Base-by-base conservation (phyloP, 2,113 vertebrate genomes). In the Marcusenius ussheri region DNA sequence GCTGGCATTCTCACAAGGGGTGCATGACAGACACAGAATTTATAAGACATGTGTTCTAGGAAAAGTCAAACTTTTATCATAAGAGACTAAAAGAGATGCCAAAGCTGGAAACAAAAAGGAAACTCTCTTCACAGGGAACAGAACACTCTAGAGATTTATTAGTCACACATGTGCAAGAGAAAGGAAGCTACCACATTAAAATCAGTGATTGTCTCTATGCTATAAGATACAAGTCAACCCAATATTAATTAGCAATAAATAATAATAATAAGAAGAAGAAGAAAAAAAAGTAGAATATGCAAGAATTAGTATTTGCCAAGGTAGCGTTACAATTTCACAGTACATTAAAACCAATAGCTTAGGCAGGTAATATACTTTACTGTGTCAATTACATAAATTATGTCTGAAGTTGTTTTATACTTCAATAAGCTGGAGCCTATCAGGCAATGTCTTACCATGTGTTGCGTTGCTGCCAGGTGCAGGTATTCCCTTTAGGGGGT, bases 371-470 rank as follows among this genome's bases (percentile, higher is more conserved):
- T 93, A 90, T 93, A 91, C 93, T 94, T 95, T 95, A 95, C 91
- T 93, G 93, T 92, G 91, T 95, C 95, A 96, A 96, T 95, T 96
- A 95, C 94, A 91, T 77, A 93, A 93, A 92, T 93, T 92, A 89
- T 94, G 92, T 93, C 88, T 92, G 91, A 19, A 94, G 93, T 93
- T 95, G 94, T 96, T 94, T 92, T 93, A 93, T 95, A 95, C 94
- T 95, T 93, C 93, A 95, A 85, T 93, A 94, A 95, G 95, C 93
- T 95, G 93, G 91, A 92, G 94, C 93, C 91, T 45, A 91, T 91
- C 92, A 94, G 94, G 94, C 92, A 89, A 90, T 27, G 83, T 88
- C 87, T 91, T 91, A 89, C 90, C 94, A 94, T 95, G 93, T 95
- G 94, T 93, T 94, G 89, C 93, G 91, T 94, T 91, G 92, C 92